Conservation (phyloP, 2,888 invertebrate genomes). For the Epirrita christyi region DNA sequence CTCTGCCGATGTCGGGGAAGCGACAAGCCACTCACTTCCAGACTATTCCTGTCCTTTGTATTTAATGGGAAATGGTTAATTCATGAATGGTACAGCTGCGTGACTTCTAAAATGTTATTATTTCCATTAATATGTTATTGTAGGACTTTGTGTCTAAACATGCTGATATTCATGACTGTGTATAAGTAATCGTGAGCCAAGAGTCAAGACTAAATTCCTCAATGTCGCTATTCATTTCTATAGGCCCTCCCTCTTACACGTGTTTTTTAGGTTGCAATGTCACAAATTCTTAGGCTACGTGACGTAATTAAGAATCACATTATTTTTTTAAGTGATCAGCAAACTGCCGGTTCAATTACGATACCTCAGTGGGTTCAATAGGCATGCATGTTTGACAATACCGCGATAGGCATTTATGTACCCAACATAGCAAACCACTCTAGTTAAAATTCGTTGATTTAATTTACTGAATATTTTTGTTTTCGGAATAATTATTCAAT, state of each 20-base stretch:
- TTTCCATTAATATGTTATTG: too few relatives aligned
- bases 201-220: too few relatives aligned
- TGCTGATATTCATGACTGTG: too few relatives aligned
- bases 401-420: constrained; percentile 3
- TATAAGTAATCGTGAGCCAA: too few relatives aligned
- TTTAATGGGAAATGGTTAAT: constrained; percentile 28
- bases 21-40: constrained; percentile 31
- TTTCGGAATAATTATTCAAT: constrained; percentile 6
- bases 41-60: constrained; percentile 40
- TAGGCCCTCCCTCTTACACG: neutral
- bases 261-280: neutral
- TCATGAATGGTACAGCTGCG: constrained; percentile 26
- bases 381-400: constrained; percentile 15
- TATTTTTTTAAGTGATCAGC: constrained; percentile 20
- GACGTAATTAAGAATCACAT: neutral
- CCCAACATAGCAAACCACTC: constrained; percentile 27
- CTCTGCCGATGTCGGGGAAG: constrained; percentile 21
- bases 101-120: too few relatives aligned
- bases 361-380: too few relatives aligned
- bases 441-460: constrained; percentile 10
- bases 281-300: neutral
- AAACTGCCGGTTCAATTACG: constrained; percentile 14
- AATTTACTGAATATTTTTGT: constrained; percentile 3
- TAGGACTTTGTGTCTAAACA: too few relatives aligned
- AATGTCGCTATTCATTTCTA: too few relatives aligned